Conservation (phyloP, 2,113 vertebrate genomes). For the Caracal caracal region DNA sequence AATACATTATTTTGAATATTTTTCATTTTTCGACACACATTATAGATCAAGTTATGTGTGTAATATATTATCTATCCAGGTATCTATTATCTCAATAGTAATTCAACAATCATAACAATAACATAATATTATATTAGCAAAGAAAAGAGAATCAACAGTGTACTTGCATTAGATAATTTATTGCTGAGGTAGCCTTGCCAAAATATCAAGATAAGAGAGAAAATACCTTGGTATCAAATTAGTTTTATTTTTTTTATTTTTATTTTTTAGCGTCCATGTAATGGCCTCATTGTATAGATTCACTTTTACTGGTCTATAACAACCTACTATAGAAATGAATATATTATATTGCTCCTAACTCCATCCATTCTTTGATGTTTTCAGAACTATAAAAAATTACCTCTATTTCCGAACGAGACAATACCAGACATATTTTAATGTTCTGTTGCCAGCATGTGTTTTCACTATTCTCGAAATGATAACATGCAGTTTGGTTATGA, state of each 20-base stretch:
- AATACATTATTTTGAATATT: not conserved
- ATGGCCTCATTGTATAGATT: not conserved
- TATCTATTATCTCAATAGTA: not conserved
- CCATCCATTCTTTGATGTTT: not conserved
- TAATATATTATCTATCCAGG: not conserved
- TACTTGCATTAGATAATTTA: not conserved
- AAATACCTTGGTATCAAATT: not conserved
- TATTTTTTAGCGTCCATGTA: not conserved
- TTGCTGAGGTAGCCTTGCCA: not conserved
- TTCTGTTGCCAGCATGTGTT: not conserved
- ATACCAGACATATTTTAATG: not conserved
- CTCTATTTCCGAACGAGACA: not conserved
- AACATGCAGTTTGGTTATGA: not conserved
- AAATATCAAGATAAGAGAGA: conserved; percentile 15
- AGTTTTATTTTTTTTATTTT: conserved; percentile 7
- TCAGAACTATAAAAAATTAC: conserved; percentile 6
- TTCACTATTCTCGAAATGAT: conserved; percentile 32
- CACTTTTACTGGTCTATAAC: not conserved
- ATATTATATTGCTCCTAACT: not conserved
- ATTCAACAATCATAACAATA: not conserved
- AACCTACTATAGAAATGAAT: not conserved
- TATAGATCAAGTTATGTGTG: not conserved
- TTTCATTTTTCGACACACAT: not conserved
- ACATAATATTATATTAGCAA: not conserved
- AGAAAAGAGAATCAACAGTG: not conserved